phyloP scores from a whole-genome alignment of 2,888 invertebrate genomes.

The Drosophila subsilvestris region DNA sequence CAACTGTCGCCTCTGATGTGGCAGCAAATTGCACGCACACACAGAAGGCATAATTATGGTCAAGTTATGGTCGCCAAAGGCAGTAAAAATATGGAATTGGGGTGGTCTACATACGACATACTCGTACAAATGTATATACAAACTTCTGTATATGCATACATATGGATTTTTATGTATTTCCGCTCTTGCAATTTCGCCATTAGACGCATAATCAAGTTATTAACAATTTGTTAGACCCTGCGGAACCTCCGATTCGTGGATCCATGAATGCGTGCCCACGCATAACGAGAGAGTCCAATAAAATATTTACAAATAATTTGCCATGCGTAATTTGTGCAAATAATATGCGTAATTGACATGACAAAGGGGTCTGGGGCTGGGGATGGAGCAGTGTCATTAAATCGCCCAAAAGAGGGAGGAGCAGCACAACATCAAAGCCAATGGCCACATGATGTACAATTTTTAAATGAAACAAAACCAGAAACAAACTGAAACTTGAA shows the following conservation, averaged over 20 bases:
- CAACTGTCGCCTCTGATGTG: constrained; percentile 64
- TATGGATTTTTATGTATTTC: constrained; percentile 20
- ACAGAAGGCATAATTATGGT: constrained; percentile 58
- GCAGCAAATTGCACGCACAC: constrained; percentile 59
- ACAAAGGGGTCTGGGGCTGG: constrained; percentile 6
- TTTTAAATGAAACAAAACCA: constrained; percentile 53
- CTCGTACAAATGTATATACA: neutral
- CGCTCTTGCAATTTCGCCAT: constrained; percentile 65
- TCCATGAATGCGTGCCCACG: constrained; percentile 61
- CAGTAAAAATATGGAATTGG: constrained; percentile 53
- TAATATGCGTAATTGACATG: constrained; percentile 72
- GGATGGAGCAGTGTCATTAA: neutral
- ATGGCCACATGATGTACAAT: constrained; percentile 46
- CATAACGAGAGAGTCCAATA: constrained; percentile 49
- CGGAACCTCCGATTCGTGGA: constrained; percentile 58
- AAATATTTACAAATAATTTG: constrained; percentile 68
- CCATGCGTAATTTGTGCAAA: constrained; percentile 80
- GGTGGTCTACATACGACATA: constrained; percentile 50
- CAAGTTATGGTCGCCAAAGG: constrained; percentile 56
- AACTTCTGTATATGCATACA: constrained; percentile 2
- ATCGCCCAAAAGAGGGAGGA: constrained; percentile 2
- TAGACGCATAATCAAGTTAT: constrained; percentile 78
- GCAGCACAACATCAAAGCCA: constrained; percentile 70
- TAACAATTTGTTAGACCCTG: constrained; percentile 61
- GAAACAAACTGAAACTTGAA: constrained; percentile 22